Percentiles rank a stretch among this genome's conserved stretches.
Evolutionary conservation across 2,113 vertebrate species (phyloP).

Genomic region (Bubalus kerabau): DNA sequence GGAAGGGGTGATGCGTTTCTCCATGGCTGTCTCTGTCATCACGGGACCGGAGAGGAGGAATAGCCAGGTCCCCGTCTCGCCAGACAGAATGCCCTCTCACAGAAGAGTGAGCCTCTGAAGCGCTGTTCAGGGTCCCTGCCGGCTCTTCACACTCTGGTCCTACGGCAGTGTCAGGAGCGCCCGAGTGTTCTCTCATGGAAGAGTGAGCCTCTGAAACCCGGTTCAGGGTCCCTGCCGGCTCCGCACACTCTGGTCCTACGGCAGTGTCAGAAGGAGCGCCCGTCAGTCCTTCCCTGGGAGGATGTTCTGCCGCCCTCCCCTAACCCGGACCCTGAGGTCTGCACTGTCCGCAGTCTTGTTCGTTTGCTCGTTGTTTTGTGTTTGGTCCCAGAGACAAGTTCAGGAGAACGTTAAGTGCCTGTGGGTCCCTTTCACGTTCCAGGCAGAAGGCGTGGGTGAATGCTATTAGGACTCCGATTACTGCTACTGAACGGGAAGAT

Average conservation of each 20-base stretch:
- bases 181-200: accelerated
- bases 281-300: background rate
- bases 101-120: background rate
- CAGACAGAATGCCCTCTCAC: accelerated
- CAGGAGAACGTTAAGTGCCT: background rate
- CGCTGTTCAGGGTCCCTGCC: background rate
- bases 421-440: background rate
- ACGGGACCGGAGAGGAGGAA: accelerated
- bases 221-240: background rate
- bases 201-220: background rate
- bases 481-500: background rate
- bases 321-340: accelerated
- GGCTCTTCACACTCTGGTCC: background rate
- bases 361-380: too few relatives aligned
- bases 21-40: background rate
- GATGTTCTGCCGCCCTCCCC: background rate
- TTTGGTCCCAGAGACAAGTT: background rate
- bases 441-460: accelerated
- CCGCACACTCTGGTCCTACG: background rate
- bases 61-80: accelerated
- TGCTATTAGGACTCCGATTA: background rate
- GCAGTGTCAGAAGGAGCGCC: accelerated
- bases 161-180: accelerated
- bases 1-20: accelerated
- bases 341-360: accelerated